Evolutionary conservation across 1,140 invertebrate species (phyloP), one percentile per base, ranked within the genome.

Genomic region (Meteorus sp.): DNA sequence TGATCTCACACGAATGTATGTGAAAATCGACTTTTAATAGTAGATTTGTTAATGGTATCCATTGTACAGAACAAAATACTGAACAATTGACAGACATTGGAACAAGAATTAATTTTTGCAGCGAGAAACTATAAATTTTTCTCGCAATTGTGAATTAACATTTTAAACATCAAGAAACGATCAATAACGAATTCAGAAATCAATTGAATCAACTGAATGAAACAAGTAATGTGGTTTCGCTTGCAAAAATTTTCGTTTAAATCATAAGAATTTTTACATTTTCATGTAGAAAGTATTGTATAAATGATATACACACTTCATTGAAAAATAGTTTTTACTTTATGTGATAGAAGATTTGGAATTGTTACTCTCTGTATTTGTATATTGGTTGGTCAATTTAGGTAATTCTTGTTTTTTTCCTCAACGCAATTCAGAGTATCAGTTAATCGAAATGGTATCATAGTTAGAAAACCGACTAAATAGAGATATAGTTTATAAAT

Each of bases 241-340:
- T 35, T 9, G 20, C 7, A 64, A 64, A 67, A 62, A 59, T 65
- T 70, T 62, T 57, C 66, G 47, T 60, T 62, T 61, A 56, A 62
- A 61, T 62, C 54, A 66, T 43, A 27, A 25, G 41, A 41, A 53
- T 53, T 25, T 11, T 20, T 41, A 55, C n/a, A n/a, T n/a, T n/a
- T n/a, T n/a, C n/a, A n/a, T 70, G 66, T 72, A 71, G 60, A 70
- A 67, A 70, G 65, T 67, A 68, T 69, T 72, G 69, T 71, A 72
- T 68, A 71, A 71, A 71, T 57, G 70, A 71, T 64, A 29, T 58
- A 62, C n/a, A 20, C 6, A 13, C 15, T 45, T 19, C 11, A 69
- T 69, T 65, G 61, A 23, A 39, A 19, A 67, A 64, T 71, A 67
- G 59, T 63, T 70, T 45, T 71, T 64, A 69, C 62, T 64, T 56